Conservation (phyloP, 2,797 vertebrate species). For the Todus mexicanus region DNA sequence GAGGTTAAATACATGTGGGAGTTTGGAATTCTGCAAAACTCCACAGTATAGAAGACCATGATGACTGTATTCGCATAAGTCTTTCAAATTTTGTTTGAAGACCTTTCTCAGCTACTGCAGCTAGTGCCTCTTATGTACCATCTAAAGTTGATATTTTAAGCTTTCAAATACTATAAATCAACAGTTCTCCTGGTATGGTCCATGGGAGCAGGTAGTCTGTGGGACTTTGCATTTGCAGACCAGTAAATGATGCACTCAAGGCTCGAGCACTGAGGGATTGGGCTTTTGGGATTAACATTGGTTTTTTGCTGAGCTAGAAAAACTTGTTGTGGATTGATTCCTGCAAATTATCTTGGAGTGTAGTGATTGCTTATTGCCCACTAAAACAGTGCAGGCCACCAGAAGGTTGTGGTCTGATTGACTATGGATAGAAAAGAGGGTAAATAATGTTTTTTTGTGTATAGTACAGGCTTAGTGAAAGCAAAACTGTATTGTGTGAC, state of each 20-base stretch:
- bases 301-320: background rate
- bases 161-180: background rate
- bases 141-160: background rate
- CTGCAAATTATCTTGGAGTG: background rate
- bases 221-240: background rate
- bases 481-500: background rate
- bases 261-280: background rate
- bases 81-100: background rate
- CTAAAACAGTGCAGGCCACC: background rate
- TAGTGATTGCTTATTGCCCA: background rate
- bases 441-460: background rate
- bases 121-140: background rate
- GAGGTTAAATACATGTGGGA: background rate
- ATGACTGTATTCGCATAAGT: background rate
- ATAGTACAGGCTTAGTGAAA: background rate
- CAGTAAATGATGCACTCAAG: background rate
- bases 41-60: background rate
- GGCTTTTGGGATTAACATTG: background rate
- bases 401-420: background rate
- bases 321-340: background rate
- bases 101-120: background rate
- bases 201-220: background rate
- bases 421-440: background rate
- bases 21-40: background rate
- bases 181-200: background rate